Evolutionary conservation across 2,888 invertebrate genomes (phyloP).

Genomic region (Stenotaenia linearis): DNA sequence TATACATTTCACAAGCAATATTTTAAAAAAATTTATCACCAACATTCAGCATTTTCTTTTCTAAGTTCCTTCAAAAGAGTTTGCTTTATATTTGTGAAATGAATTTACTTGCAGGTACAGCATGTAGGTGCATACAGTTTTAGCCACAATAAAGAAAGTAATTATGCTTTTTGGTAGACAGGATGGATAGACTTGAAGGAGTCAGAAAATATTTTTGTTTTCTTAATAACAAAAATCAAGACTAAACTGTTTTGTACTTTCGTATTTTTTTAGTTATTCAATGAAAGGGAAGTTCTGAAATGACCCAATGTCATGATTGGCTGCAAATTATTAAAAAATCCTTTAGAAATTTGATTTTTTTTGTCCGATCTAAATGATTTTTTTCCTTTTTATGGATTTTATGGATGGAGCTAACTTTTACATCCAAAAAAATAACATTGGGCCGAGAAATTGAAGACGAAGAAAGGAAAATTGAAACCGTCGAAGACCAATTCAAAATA

Average conservation of each 20-base stretch:
- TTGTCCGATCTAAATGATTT: slow-evolving; percentile 1
- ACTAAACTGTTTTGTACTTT: neutral
- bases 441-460: neutral
- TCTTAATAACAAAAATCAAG: neutral
- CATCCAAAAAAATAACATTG: neutral
- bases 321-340: neutral
- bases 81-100: slow-evolving; percentile 8
- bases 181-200: slow-evolving; percentile 1
- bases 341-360: neutral
- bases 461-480: neutral
- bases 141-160: neutral
- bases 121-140: slow-evolving; percentile 5
- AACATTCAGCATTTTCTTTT: neutral
- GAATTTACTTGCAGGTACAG: slow-evolving; percentile 14
- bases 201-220: slow-evolving; percentile 8
- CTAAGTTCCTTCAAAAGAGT: neutral
- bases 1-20: slow-evolving; percentile 17
- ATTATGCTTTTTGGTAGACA: neutral
- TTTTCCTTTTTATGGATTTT: neutral
- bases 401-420: neutral
- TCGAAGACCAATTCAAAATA: slow-evolving; percentile 7
- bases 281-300: neutral
- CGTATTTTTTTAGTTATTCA: neutral
- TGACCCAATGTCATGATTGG: neutral
- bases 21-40: slow-evolving; percentile 19